Evolutionary conservation across 1,140 invertebrate species (phyloP).

Genomic region (Oryctes rhinoceros): DNA sequence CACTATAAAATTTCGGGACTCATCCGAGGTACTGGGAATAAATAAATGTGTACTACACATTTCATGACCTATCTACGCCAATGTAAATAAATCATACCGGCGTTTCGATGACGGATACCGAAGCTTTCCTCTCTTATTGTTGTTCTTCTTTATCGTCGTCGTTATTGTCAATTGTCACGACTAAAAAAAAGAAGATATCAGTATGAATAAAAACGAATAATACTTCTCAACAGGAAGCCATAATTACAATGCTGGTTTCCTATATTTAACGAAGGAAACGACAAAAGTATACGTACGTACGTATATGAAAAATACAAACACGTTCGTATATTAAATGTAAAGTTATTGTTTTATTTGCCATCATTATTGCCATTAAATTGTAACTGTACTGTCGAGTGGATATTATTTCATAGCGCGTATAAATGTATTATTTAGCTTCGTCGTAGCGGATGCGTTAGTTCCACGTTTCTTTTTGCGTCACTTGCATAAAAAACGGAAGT

Average conservation of each 20-base stretch:
- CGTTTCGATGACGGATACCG: neutral
- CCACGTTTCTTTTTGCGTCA: conserved; percentile 30
- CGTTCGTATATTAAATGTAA: neutral
- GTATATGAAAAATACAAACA: conserved; percentile 12
- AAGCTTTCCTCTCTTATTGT: conserved; percentile 26
- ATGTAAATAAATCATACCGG: conserved; percentile 35
- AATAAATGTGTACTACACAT: conserved; percentile 37
- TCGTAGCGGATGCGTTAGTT: conserved; percentile 21
- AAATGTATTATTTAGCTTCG: conserved; percentile 18
- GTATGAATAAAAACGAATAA: conserved; percentile 22
- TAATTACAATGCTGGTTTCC: conserved; percentile 21
- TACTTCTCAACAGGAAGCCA: conserved; percentile 30
- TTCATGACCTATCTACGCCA: conserved; percentile 40
- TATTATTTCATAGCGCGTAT: neutral
- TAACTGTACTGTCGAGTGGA: neutral
- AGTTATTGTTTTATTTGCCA: conserved; percentile 25
- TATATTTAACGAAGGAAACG: conserved; percentile 35
- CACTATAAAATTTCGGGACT: conserved; percentile 18
- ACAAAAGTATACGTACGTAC: neutral
- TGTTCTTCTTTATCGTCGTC: conserved; percentile 21
- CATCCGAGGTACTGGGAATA: neutral
- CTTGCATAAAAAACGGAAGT: conserved; percentile 37
- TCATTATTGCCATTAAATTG: neutral
- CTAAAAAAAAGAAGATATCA: neutral
- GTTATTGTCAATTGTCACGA: neutral